Conservation (phyloP, 2,113 vertebrate genomes). For the Leucosticte australis region DNA sequence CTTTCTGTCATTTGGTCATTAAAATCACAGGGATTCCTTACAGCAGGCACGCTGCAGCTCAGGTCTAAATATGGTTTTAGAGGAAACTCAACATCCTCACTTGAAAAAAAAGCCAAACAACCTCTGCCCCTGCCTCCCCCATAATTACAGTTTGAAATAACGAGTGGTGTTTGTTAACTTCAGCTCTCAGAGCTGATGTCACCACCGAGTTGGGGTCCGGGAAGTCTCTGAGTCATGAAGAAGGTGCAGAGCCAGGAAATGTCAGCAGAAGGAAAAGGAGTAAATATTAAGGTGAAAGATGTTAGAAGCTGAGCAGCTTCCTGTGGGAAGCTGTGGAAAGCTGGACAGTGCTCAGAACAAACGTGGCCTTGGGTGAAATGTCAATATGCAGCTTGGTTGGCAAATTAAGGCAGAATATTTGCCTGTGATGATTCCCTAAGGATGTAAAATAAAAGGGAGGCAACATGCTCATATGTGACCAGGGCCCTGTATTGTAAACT, state of each 20-base stretch:
- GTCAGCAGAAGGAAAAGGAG: background rate
- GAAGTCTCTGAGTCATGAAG: slow-evolving; percentile 16
- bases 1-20: background rate
- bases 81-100: background rate
- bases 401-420: background rate
- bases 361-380: background rate
- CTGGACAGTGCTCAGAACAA: background rate
- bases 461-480: rapidly evolving
- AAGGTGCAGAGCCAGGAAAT: background rate
- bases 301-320: background rate
- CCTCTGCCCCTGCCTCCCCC: background rate
- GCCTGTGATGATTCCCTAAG: background rate
- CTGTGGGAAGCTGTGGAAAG: background rate
- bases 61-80: background rate
- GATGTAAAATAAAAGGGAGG: background rate
- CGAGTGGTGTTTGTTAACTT: background rate
- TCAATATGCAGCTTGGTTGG: background rate
- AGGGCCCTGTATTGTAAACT: background rate
- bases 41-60: background rate
- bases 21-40: background rate
- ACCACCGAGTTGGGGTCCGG: rapidly evolving
- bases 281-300: background rate
- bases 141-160: background rate
- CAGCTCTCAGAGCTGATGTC: background rate
- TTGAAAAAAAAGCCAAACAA: background rate